These are phyloP conservation scores for Ophion slaviceki DNA, from an alignment of 2,888 invertebrate genomes.

Conservation along the genomic window DNA sequence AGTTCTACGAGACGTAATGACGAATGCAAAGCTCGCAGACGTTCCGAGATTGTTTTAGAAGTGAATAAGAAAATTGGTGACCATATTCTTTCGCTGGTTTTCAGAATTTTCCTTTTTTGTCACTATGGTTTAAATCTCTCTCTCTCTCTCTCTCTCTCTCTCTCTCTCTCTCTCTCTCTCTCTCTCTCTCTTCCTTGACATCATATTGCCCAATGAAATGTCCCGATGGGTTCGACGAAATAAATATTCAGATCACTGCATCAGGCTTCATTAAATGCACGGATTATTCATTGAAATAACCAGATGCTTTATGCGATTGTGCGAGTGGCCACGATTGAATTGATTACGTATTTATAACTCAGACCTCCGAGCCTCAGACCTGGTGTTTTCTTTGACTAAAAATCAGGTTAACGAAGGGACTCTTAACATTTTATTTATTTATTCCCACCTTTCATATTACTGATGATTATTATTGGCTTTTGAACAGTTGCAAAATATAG, in stretches of 20 bases:
- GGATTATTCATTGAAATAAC: slow-evolving; percentile 13
- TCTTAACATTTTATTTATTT: not conserved
- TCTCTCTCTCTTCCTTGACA: too few species aligned
- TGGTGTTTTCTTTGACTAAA: not conserved
- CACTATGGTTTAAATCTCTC: not conserved
- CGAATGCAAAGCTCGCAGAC: slow-evolving; percentile 39
- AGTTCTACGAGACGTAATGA: slow-evolving; percentile 53
- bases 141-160: too few species aligned
- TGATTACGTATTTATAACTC: not conserved
- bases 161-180: too few species aligned
- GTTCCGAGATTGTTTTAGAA: slow-evolving; percentile 9
- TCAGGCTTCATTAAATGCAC: not conserved
- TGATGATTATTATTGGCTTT: not conserved
- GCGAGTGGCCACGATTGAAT: not conserved
- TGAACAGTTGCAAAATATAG: not conserved
- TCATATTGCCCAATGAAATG: not conserved
- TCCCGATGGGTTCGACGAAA: not conserved
- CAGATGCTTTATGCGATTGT: not conserved
- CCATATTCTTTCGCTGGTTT: not conserved
- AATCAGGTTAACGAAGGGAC: not conserved
- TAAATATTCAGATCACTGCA: not conserved
- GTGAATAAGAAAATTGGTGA: slow-evolving; percentile 14
- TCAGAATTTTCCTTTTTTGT: not conserved
- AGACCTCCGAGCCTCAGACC: not conserved
- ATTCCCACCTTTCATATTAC: not conserved